Conservation (phyloP, 2,113 vertebrate species). For the Diadophis punctatus region DNA sequence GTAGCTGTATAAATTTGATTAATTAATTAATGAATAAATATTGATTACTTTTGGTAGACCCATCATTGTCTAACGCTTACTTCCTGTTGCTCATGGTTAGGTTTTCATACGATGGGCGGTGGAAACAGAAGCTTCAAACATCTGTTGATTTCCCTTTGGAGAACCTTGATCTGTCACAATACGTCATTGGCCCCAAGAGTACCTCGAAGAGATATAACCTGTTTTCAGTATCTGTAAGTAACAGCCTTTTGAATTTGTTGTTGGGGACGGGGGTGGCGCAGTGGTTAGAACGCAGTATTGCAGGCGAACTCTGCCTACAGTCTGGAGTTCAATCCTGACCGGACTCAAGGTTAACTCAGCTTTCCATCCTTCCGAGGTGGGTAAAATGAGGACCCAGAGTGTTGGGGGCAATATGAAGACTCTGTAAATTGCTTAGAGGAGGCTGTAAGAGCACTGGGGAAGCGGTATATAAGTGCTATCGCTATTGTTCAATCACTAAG, state of each 20-base stretch:
- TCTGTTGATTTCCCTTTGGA: constrained; percentile 92
- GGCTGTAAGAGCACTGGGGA: no score
- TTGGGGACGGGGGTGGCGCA: neutral
- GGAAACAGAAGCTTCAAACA: constrained; percentile 97
- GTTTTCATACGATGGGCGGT: constrained; percentile 95
- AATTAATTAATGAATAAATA: neutral
- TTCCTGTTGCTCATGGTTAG: constrained; percentile 59
- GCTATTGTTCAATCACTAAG: neutral
- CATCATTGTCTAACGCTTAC: neutral
- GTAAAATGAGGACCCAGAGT: neutral
- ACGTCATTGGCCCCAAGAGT: constrained; percentile 91
- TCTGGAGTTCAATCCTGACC: neutral
- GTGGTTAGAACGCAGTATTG: neutral
- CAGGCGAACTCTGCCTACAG: neutral
- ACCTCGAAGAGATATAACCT: constrained; percentile 88
- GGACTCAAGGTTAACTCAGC: neutral
- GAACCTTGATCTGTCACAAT: constrained; percentile 87
- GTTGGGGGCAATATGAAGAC: neutral
- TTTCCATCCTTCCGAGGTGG: neutral
- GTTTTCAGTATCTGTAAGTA: constrained; percentile 94
- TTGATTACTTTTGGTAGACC: neutral
- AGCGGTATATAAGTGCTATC: no score
- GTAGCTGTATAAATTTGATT: neutral
- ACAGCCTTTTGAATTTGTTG: neutral
- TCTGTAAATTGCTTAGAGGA: neutral